Evolutionary conservation across 1,140 invertebrate genomes (phyloP), one percentile per base, ranked within the genome.

Genomic region (Idris sp.): DNA sequence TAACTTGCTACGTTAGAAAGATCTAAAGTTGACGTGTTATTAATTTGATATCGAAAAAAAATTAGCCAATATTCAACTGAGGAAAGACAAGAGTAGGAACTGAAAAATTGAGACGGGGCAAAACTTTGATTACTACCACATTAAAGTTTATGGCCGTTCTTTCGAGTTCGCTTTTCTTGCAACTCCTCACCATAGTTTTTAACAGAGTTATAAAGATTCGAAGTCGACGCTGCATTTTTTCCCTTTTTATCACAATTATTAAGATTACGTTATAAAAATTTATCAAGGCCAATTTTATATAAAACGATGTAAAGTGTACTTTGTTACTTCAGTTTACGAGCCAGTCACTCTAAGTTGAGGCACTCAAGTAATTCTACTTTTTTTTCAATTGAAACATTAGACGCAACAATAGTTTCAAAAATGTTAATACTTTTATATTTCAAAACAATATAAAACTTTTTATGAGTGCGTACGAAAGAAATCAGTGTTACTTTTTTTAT

Each of bases 121-220:
- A 56, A 67, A 67, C 51, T 67, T 56, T 67, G 62, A 67, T 67
- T 56, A 67, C 51, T 43, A 41, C 25, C 18, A 26, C 53, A 68
- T 58, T 68, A 68, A 68, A 68, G 43, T 58, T 68, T 68, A 68
- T 49, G 16, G 35, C 14, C 33, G 53, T 35, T 58, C 28, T 41
- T 58, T 68, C 16, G 43, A 49, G 43, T 41, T 51, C 38, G 36
- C 53, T 43, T 59, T 49, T 11, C 33, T 36, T 51, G 53, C 30
- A 51, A 68, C 35, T 49, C 53, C 59, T 68, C 59, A 68, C 64
- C 53, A 68, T 68, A 53, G 36, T 68, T 68, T 68, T 58, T 58
- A 58, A 68, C 64, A 59, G 44, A 68, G 64, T 68, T 68, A 68
- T 68, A 68, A 68, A 68, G 53, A 68, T 68, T 68, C 53, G 44